Base-by-base conservation (phyloP, 1,140 invertebrate genomes). In the Brachionus plicatilis region DNA sequence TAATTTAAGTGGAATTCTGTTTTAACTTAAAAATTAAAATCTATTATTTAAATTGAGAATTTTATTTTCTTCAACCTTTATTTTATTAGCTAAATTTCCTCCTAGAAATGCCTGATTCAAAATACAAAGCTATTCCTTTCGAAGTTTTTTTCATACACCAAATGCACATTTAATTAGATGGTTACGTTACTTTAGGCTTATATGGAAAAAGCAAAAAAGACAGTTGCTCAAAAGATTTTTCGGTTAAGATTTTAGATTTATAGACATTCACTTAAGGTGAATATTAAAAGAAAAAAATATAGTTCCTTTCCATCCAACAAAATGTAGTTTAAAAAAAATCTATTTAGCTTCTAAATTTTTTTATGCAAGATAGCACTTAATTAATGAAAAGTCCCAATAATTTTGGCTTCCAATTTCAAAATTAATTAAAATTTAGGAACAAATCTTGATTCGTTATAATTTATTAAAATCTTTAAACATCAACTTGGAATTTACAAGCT, bases 81-180 rank as follows among this genome's bases (percentile, higher is more conserved):
- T 20, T 20, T 60, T 60, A 60, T 27, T 60, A 60, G 53, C 53
- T 27, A 20, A 60, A 60, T 60, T 60, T 53, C 17, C 14, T 53
- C 27, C 20, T 60, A 24, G 20, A 60, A 60, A 60, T 20, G 53
- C n/a, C 20, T 60, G 53, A 24, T 24, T 24, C 9, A 20, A 60
- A 20, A 9, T 60, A 60, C 53, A 60, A 60, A 7, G 20, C 20
- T 60, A 60, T 24, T 60, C 20, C 11, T 14, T 29, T 29, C 7
- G 29, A 47, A 72, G 14, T 72, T 43, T 72, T 72, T 72, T 43
- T 41, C 33, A 72, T 72, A 72, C 68, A 72, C 68, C 41, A 72
- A 43, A 17, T 72, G 68, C 68, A 45, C 68, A 72, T 43, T 41
- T 72, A 72, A 72, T 72, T 41, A 72, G 20, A 72, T 17, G 68